Evolutionary conservation across 2,113 vertebrate genomes (phyloP).

Genomic region (Chauna torquata): DNA sequence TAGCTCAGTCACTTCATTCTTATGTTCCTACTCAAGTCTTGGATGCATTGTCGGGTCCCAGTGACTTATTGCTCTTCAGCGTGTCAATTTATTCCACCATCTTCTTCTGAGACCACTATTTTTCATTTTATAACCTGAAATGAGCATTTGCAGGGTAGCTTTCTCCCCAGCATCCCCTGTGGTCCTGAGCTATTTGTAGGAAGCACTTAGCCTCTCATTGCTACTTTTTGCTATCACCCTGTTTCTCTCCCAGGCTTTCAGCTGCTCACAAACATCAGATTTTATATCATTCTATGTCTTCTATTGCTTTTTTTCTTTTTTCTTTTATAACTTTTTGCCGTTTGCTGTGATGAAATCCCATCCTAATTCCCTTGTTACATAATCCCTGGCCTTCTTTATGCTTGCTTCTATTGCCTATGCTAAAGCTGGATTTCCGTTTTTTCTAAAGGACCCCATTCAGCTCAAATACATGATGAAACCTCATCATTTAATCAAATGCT

Average conservation of each 20-base stretch:
- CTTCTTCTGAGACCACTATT: neutral
- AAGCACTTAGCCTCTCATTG: neutral
- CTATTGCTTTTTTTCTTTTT: slow-evolving; percentile 12
- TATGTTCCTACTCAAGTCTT: slow-evolving; percentile 24
- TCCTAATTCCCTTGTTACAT: slow-evolving; percentile 48
- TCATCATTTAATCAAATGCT: neutral
- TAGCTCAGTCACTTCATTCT: slow-evolving; percentile 3
- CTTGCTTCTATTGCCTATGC: neutral
- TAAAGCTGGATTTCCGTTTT: slow-evolving; percentile 50
- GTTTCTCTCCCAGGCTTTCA: neutral
- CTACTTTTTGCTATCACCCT: neutral
- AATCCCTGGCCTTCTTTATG: slow-evolving; percentile 25
- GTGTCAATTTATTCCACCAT: neutral
- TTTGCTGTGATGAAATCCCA: slow-evolving; percentile 9
- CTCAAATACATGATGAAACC: neutral
- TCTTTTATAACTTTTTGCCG: neutral
- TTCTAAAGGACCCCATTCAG: neutral
- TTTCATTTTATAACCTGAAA: neutral
- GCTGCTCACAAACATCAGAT: neutral
- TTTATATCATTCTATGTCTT: neutral
- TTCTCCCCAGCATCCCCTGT: neutral
- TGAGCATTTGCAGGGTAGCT: neutral
- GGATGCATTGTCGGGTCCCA: neutral
- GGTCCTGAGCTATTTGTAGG: neutral
- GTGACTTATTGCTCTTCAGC: neutral